Evolutionary conservation across 2,797 vertebrate genomes (phyloP), one percentile per base, ranked within the genome.

Genomic region (Anisognathus igniventris): DNA sequence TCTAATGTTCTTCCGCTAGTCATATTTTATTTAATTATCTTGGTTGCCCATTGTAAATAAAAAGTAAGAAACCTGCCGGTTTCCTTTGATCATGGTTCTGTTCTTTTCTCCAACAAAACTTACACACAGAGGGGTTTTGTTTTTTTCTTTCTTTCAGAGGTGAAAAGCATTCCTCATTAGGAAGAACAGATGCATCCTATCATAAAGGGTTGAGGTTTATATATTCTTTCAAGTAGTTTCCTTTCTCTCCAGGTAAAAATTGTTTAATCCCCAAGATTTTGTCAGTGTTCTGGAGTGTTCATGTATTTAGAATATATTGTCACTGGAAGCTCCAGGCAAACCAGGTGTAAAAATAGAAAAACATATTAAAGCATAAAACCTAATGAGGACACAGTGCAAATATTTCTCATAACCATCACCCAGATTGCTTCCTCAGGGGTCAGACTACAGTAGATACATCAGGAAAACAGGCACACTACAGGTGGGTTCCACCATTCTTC

Each of bases 381-480:
- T 93, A 88, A 86, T 70, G 74, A 84, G 86, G 68, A 94, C 23
- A 7, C 79, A 86, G 74, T 82, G 19, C 78, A 84, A 86, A 70
- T 47, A 28, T 15, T 92, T 18, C 47, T 54, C 39, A 31, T 67
- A 73, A 90, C 50, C 8, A 30, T 42, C 88, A 72, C 72, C 56
- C 12, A 44, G 48, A 22, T 22, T 44, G 44, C 35, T 84, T 94
- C 71, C 65, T 83, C 72, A 51, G 54, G 22, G 82, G 33, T 83
- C 66, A 73, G 30, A 44, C 60, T 92, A 61, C 88, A 92, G 79
- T 57, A 23, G 64, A 72, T 83, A 50, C 56, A 72, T 89, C 50
- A 84, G 67, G 64, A 76, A 89, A 86, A 94, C 51, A 77, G 56
- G 61, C 62, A 89, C 2, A 17, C 7, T 53, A 23, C 12, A 50